Conservation (phyloP, 1,140 invertebrate genomes). For the Trachymyrmex septentrionalis region DNA sequence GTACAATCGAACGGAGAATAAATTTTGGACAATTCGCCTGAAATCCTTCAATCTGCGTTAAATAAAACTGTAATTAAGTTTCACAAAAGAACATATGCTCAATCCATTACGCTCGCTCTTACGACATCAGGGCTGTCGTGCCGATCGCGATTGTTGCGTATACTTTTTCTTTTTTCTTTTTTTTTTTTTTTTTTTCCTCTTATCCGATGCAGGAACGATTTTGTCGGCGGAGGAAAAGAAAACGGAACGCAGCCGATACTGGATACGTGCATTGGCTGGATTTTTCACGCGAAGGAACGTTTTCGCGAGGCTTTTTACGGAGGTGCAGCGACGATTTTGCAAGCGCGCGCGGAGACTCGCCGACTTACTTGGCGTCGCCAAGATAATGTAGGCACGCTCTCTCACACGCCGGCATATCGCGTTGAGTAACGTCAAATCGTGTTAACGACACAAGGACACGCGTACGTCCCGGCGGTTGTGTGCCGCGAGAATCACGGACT, state of each 20-base stretch:
- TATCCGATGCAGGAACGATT: constrained; percentile 38
- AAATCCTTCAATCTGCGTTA: background rate
- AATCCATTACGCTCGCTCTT: background rate
- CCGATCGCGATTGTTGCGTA: constrained; percentile 41
- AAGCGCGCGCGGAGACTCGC: constrained; percentile 55
- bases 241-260: background rate
- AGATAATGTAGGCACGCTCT: constrained; percentile 73
- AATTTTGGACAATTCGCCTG: background rate
- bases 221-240: background rate
- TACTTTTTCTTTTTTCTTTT: constrained; percentile 11
- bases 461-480: constrained; percentile 64
- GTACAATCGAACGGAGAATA: background rate
- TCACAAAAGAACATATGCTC: constrained; percentile 1
- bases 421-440: constrained; percentile 77
- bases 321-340: constrained; percentile 74
- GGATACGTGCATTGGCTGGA: constrained; percentile 12
- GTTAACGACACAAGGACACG: constrained; percentile 78
- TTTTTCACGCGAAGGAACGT: constrained; percentile 47
- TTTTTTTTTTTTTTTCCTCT: too few species aligned
- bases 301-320: constrained; percentile 74
- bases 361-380: constrained; percentile 70
- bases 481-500: constrained; percentile 65
- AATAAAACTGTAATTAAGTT: constrained; percentile 16
- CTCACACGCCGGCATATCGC: constrained; percentile 62
- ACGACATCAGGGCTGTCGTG: constrained; percentile 31